Percentiles rank a stretch among this genome's conserved stretches.
Conservation (phyloP, 2,888 invertebrate genomes). For the Sinotaia quadrata region DNA sequence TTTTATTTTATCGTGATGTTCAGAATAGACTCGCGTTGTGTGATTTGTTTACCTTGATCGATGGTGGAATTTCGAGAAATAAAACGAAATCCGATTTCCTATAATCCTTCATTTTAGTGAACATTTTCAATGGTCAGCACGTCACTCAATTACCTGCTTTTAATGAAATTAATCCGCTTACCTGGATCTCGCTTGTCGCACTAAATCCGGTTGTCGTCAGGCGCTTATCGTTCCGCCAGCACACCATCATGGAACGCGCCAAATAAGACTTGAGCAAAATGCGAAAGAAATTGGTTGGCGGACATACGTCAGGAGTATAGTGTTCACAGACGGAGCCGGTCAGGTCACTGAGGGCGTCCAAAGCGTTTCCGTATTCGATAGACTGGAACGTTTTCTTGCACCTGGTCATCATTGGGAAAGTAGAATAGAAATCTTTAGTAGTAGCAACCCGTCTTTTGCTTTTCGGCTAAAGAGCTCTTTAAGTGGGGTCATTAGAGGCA, state of each 20-base stretch:
- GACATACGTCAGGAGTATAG: constrained; percentile 59
- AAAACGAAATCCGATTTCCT: neutral
- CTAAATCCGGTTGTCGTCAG: constrained; percentile 57
- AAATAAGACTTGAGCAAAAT: constrained; percentile 60
- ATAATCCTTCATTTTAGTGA: constrained; percentile 28
- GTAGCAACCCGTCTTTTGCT: no score
- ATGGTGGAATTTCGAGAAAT: no score
- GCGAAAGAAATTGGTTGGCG: constrained; percentile 61
- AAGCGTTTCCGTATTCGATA: constrained; percentile 60
- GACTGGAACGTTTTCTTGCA: constrained; percentile 67
- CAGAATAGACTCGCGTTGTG: no score
- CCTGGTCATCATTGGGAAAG: no score
- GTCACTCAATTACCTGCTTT: no score
- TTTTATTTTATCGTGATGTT: no score
- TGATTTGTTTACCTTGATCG: no score
- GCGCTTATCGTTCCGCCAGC: constrained; percentile 63
- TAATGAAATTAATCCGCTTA: neutral
- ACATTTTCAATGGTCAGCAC: no score
- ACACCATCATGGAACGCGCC: constrained; percentile 58
- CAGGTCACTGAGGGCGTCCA: constrained; percentile 65
- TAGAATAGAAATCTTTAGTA: no score
- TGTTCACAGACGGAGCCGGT: constrained; percentile 66
- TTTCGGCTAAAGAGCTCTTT: no score
- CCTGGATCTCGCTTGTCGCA: constrained; percentile 7
- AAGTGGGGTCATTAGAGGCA: no score